Percentiles rank a stretch among this genome's conserved stretches.
These are phyloP conservation scores for Limnothrissa miodon DNA, from an alignment of 2,113 vertebrate genomes.

Conservation along the genomic window DNA sequence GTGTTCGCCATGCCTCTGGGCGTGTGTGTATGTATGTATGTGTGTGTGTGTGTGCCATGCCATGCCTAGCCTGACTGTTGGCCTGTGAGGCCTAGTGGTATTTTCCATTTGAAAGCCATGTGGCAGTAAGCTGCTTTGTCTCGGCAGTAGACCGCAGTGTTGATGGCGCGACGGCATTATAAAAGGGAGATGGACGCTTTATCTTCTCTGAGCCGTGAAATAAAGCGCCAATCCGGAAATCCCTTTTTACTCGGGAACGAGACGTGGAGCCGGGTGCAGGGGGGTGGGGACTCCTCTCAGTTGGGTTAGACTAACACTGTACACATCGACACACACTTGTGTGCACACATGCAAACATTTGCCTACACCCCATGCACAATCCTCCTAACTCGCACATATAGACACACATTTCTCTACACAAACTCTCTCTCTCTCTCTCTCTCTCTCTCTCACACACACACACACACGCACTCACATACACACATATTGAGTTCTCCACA, in stretches of 20 bases:
- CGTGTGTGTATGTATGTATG: neutral
- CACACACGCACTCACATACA: neutral
- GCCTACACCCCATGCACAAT: neutral
- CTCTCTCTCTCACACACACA: neutral
- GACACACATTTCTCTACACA: neutral
- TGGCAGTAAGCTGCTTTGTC: slow-evolving; percentile 6
- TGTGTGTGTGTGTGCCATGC: neutral
- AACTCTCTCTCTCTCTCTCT: neutral
- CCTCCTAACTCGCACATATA: neutral
- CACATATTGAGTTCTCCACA: neutral
- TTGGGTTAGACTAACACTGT: neutral
- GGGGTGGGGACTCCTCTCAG: neutral
- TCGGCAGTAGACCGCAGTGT: slow-evolving; percentile 20
- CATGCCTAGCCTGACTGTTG: neutral
- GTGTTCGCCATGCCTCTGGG: neutral
- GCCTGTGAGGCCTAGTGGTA: neutral
- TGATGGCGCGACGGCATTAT: neutral
- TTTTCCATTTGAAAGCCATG: neutral
- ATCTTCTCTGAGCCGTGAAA: neutral
- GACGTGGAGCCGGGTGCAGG: neutral
- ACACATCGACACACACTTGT: neutral
- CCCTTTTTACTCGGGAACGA: neutral
- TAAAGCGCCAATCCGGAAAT: slow-evolving; percentile 18
- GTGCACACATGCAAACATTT: neutral
- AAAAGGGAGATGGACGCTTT: neutral